These are phyloP conservation scores for Phaonia tiefii DNA, from an alignment of 2,888 invertebrate species.

Conservation along the genomic window DNA sequence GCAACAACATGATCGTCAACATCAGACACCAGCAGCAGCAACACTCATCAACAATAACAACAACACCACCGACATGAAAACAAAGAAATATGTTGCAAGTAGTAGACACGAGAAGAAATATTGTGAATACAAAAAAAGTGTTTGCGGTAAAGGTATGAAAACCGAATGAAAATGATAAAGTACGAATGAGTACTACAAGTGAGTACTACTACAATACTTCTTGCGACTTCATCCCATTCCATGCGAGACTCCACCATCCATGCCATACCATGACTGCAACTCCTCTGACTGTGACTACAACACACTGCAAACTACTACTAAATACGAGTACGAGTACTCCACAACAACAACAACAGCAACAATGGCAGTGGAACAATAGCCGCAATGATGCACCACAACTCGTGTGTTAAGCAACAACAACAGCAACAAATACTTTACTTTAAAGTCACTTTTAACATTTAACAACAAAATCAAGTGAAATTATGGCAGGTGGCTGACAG, in stretches of 20 bases:
- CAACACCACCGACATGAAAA: slow-evolving; percentile 14
- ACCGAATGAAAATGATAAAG: slow-evolving; percentile 54
- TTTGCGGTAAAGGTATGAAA: slow-evolving; percentile 27
- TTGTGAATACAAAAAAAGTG: slow-evolving; percentile 10
- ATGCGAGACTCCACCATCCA: background rate
- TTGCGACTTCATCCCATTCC: background rate
- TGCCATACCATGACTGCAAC: slow-evolving; percentile 29
- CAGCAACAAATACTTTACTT: slow-evolving; percentile 51
- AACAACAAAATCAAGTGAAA: slow-evolving; percentile 16
- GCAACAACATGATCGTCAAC: background rate
- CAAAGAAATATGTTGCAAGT: slow-evolving; percentile 44
- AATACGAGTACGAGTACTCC: slow-evolving; percentile 32
- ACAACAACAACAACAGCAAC: slow-evolving; percentile 17
- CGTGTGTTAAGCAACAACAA: slow-evolving; percentile 35
- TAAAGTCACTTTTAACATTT: slow-evolving; percentile 18
- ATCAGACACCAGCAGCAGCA: slow-evolving; percentile 8
- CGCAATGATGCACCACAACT: slow-evolving; percentile 53
- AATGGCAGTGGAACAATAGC: background rate
- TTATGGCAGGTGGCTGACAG: background rate
- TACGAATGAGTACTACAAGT: slow-evolving; percentile 34
- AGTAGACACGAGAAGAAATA: slow-evolving; percentile 28
- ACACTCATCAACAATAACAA: background rate
- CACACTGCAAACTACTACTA: slow-evolving; percentile 56
- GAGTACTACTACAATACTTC: slow-evolving; percentile 37
- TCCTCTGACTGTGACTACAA: too few relatives aligned